Percentiles rank a stretch among this genome's conserved stretches.
Conservation (phyloP, 37 sponge, comb jelly and placozoan genomes). For the Mnemiopsis leidyi region DNA sequence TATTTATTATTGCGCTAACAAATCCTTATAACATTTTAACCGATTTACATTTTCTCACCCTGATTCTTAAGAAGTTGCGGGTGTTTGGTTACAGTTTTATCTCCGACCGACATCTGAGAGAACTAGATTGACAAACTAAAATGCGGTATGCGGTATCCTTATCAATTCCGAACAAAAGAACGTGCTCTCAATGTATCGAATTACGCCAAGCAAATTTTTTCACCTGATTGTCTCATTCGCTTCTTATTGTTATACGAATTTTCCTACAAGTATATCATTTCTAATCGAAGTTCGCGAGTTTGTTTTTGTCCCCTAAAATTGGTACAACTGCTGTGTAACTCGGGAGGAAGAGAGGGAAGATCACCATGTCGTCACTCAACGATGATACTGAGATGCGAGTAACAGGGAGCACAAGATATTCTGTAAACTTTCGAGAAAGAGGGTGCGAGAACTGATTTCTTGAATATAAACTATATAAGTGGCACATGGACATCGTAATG, state of each 20-base stretch:
- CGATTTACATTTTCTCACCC: too few relatives aligned
- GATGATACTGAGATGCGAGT: constrained; percentile 61
- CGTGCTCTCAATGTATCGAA: neutral
- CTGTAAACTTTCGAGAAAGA: neutral
- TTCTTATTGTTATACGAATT: neutral
- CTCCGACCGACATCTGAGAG: neutral
- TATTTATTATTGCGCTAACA: neutral
- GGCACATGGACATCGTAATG: too few relatives aligned
- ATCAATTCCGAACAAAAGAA: neutral
- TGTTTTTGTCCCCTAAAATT: neutral
- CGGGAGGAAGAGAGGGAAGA: neutral
- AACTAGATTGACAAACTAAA: neutral
- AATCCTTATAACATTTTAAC: neutral
- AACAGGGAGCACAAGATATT: constrained; percentile 34
- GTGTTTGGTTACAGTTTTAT: neutral
- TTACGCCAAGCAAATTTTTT: neutral
- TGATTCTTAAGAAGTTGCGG: too few relatives aligned
- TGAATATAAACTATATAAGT: too few relatives aligned
- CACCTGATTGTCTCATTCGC: neutral
- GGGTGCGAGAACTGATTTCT: neutral
- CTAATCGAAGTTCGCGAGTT: neutral
- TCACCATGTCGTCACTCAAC: constrained; percentile 39
- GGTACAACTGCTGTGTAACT: neutral
- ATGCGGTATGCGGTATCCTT: too few relatives aligned
- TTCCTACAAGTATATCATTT: neutral